Base-by-base conservation (phyloP, 1,140 invertebrate genomes). In the Mamestra configurata region DNA sequence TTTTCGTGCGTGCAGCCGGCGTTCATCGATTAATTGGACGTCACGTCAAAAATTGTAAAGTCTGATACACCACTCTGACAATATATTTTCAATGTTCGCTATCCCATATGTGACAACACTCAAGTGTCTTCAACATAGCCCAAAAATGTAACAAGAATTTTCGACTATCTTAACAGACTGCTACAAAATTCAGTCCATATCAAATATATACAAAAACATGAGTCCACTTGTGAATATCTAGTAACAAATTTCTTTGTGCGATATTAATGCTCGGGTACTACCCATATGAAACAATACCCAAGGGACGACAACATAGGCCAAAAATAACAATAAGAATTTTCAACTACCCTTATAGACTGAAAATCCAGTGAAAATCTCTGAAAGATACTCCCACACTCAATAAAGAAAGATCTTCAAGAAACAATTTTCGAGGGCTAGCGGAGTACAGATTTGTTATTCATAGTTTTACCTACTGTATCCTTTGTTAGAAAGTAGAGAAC, bases 401-500 rank as follows among this genome's bases (percentile, higher is more conserved):
- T 55, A 55, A 24, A 24, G 8, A 55, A 55, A 55, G 13, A n/a
- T 24, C 20, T 53, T 20, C 15, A 20, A 2, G 18, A 46, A 46
- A 53, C 27, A 61, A 61, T 31, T 31, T 15, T 61, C 53, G 8
- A 55, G 53, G 7, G 8, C 53, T 13, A 13, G 10, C 24, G 53
- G 20, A 13, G 13, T 24, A 10, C 22, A 24, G 57, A 35, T 59
- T 31, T 59, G 15, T 61, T 61, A 61, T 61, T 61, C 57, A 61
- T 31, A 61, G 57, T 31, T 40, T 40, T 64, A 20, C 35, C 18
- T 20, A 64, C 15, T 64, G n/a, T 18, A 24, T 20, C 15, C 24
- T 40, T 37, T 64, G 59, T 27, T 40, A 11, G 7, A 22, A 22
- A 40, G 18, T 11, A 20, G n/a, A 20, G 2, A 8, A 37, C 31